Percentiles rank a stretch among this genome's conserved stretches.
Conservation (phyloP, 2,888 invertebrate species). For the Campoplex capitator region DNA sequence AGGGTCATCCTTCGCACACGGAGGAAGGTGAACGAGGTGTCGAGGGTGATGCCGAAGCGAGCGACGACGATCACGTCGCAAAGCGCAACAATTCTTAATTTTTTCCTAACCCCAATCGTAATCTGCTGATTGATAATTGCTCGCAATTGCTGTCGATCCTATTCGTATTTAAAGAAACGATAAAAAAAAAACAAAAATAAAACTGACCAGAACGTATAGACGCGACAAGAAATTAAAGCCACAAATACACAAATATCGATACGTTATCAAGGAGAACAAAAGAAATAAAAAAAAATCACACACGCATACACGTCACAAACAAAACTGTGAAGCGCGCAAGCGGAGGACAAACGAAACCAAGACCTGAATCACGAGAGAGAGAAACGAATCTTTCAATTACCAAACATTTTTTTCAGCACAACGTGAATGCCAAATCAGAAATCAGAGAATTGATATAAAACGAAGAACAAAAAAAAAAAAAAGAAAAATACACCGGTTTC, state of each 20-base stretch:
- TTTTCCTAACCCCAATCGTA: background rate
- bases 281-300: background rate
- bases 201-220: constrained; percentile 15
- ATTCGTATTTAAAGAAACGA: constrained; percentile 27
- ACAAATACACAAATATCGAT: constrained; percentile 54
- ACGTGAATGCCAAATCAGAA: constrained; percentile 58
- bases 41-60: constrained; percentile 87
- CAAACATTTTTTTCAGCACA: constrained; percentile 17
- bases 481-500: constrained; percentile 42
- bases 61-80: constrained; percentile 84
- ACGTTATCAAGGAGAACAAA: constrained; percentile 34
- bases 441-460: constrained; percentile 17
- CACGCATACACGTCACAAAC: background rate
- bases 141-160: constrained; percentile 57
- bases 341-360: constrained; percentile 1
- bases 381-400: constrained; percentile 44
- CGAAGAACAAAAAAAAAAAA: background rate
- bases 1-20: constrained; percentile 85
- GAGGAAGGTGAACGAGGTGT: constrained; percentile 86
- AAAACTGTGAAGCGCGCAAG: constrained; percentile 38
- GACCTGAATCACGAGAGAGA: constrained; percentile 32
- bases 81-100: constrained; percentile 72
- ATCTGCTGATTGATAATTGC: constrained; percentile 41
- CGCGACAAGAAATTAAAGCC: constrained; percentile 31
- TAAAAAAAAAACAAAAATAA: constrained; percentile 26